A percentile compares a stretch with the other conserved stretches of the same genome.
phyloP scores from a whole-genome alignment of 2,113 vertebrate species.

The Antechinus flavipes region DNA sequence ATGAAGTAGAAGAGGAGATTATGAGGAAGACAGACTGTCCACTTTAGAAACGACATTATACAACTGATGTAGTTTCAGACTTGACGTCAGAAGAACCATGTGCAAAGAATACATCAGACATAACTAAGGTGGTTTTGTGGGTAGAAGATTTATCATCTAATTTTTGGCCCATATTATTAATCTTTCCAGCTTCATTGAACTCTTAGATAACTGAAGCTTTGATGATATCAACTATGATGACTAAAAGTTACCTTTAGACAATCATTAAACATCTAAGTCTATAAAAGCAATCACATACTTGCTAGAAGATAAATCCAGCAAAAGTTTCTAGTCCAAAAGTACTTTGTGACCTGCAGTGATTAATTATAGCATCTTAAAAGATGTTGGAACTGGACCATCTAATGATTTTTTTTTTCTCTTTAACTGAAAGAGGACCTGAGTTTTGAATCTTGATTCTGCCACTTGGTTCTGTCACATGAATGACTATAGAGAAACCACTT shows the following conservation, averaged over 20 bases:
- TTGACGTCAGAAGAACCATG: background rate
- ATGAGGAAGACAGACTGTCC: background rate
- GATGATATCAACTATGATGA: background rate
- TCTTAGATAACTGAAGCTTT: background rate
- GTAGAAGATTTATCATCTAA: background rate
- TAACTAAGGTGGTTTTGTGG: background rate
- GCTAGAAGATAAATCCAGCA: background rate
- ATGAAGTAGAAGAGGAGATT: background rate
- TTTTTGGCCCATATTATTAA: background rate
- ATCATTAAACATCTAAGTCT: background rate
- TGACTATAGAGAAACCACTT: background rate
- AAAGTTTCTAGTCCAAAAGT: background rate
- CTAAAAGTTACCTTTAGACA: background rate
- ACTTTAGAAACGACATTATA: background rate
- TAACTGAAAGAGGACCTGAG: background rate
- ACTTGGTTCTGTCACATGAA: background rate
- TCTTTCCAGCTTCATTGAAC: background rate
- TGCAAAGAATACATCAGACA: no score
- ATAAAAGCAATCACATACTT: background rate
- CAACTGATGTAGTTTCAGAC: background rate
- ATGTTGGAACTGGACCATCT: background rate
- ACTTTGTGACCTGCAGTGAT: background rate
- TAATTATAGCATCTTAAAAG: background rate
- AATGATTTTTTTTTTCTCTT: background rate
- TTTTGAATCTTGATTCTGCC: background rate